phyloP scores from a whole-genome alignment of 2,113 vertebrate genomes.

The Cygnus atratus region DNA sequence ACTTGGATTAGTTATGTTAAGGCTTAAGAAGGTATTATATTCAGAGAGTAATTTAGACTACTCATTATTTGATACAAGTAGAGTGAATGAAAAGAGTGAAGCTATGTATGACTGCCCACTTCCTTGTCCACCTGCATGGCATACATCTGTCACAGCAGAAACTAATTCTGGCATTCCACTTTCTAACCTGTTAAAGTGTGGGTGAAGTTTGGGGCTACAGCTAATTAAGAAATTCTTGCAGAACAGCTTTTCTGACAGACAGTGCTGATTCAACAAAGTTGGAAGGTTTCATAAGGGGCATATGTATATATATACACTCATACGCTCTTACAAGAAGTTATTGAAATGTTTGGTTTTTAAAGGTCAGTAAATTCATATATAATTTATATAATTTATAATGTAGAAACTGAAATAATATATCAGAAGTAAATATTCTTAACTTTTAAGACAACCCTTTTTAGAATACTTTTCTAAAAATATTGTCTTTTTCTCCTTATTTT shows the following conservation, averaged over 20 bases:
- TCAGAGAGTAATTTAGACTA: not conserved
- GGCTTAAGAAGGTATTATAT: not conserved
- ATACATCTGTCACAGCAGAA: not conserved
- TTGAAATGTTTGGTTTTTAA: constrained; percentile 40
- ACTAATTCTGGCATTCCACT: not conserved
- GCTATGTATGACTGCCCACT: not conserved
- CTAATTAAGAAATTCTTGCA: not conserved
- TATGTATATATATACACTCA: not conserved
- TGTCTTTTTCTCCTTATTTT: not conserved
- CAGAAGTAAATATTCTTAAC: not conserved
- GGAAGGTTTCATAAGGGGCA: not conserved
- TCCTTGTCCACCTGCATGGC: not conserved
- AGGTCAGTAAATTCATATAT: not conserved
- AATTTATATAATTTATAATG: not conserved
- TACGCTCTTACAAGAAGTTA: not conserved
- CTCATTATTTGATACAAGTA: not conserved
- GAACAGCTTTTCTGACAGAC: not conserved
- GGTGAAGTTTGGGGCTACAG: not conserved
- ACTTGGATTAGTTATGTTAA: not conserved
- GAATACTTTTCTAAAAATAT: not conserved
- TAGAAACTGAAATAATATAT: not conserved
- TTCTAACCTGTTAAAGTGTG: not conserved
- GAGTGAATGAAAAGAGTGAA: not conserved
- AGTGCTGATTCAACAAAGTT: not conserved
- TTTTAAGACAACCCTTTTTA: not conserved